Percentiles rank a stretch among this genome's conserved stretches.
phyloP scores from a whole-genome alignment of 2,888 invertebrate genomes.

The Baccha elongata region DNA sequence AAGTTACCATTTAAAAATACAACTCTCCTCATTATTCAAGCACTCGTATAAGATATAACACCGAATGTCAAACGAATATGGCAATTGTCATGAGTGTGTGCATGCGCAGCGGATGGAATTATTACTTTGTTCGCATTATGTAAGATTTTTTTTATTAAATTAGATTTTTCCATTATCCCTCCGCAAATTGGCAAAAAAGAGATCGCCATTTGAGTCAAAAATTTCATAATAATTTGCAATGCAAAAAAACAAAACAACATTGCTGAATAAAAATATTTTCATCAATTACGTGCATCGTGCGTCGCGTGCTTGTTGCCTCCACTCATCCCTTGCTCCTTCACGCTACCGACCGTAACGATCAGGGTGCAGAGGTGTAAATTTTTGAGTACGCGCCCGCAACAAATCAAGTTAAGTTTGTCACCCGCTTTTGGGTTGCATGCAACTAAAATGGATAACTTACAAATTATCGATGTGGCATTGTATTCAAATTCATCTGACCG shows the following conservation, averaged over 20 bases:
- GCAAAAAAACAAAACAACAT: slow-evolving; percentile 42
- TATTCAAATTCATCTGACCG: slow-evolving; percentile 69
- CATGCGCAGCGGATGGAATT: slow-evolving; percentile 44
- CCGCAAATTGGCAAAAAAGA: slow-evolving; percentile 47
- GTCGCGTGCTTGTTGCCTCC: slow-evolving; percentile 21
- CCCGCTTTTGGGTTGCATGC: slow-evolving; percentile 61
- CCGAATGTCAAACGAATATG: slow-evolving; percentile 61
- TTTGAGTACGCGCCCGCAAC: slow-evolving; percentile 39
- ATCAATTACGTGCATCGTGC: slow-evolving; percentile 29
- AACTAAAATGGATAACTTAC: slow-evolving; percentile 62
- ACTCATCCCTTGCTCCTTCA: background rate
- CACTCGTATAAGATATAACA: slow-evolving; percentile 1
- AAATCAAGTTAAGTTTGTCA: slow-evolving; percentile 67
- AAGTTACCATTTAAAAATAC: slow-evolving; percentile 44
- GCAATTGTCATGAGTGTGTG: slow-evolving; percentile 61
- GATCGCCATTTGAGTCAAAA: slow-evolving; percentile 42
- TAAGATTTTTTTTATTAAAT: slow-evolving; percentile 67
- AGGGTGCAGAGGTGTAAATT: slow-evolving; percentile 54
- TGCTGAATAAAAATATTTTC: slow-evolving; percentile 47
- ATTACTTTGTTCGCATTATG: slow-evolving; percentile 58
- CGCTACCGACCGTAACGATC: background rate
- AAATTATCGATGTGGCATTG: slow-evolving; percentile 69
- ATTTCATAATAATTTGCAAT: slow-evolving; percentile 61
- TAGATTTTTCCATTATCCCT: slow-evolving; percentile 68
- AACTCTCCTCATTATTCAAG: slow-evolving; percentile 53